Evolutionary conservation across 92 coral and sea anemone species (phyloP).

Genomic region (Scolanthus callimorphus): DNA sequence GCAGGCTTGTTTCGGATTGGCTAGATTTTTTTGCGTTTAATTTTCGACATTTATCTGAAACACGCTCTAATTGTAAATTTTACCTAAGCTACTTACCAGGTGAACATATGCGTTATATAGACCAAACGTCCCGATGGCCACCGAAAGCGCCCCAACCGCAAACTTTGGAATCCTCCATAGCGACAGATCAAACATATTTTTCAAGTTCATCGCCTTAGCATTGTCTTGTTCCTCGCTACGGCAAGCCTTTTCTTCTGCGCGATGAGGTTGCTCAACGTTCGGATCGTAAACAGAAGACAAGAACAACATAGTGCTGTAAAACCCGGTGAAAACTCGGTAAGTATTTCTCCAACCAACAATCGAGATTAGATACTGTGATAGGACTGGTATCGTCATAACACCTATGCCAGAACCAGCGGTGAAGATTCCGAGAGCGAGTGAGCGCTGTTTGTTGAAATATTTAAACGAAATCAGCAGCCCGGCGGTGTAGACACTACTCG

Average conservation of each 20-base stretch:
- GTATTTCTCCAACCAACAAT: background rate
- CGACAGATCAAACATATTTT: background rate
- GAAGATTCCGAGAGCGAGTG: background rate
- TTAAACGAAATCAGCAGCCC: background rate
- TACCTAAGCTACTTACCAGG: background rate
- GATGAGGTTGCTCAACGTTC: background rate
- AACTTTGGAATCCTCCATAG: background rate
- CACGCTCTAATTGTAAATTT: too few species aligned
- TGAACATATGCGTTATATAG: background rate
- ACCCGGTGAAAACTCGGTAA: background rate
- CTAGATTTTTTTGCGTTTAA: too few species aligned
- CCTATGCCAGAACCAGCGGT: background rate
- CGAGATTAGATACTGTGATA: background rate
- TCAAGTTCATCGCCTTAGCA: too few species aligned
- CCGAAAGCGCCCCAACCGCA: background rate
- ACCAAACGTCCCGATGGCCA: background rate
- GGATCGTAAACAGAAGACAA: background rate
- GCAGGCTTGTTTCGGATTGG: too few species aligned
- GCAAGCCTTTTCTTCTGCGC: too few species aligned
- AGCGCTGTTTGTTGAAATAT: background rate
- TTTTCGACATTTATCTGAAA: too few species aligned
- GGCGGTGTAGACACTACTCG: background rate
- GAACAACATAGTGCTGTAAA: background rate
- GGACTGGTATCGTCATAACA: background rate
- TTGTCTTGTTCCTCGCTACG: too few species aligned